Percentiles rank a stretch among this genome's conserved stretches.
These are phyloP conservation scores for Actenoides hombroni DNA, from an alignment of 2,113 vertebrate genomes.

Conservation along the genomic window DNA sequence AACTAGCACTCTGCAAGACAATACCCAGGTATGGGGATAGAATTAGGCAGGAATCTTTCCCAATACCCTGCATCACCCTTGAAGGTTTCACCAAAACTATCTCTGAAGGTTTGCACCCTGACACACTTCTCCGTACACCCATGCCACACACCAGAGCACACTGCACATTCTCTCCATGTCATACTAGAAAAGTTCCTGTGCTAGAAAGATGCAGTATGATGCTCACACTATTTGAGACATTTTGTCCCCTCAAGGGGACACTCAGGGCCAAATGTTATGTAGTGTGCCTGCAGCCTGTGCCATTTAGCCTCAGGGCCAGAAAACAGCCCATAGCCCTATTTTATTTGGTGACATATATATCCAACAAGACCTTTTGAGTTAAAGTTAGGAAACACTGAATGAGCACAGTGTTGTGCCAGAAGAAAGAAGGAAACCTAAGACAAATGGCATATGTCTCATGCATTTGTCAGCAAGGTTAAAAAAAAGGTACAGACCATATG, in stretches of 20 bases:
- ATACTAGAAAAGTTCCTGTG: background rate
- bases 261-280: background rate
- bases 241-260: background rate
- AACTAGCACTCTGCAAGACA: background rate
- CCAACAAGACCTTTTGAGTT: background rate
- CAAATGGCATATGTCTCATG: background rate
- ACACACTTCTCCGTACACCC: background rate
- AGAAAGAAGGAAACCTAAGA: conserved; percentile 25
- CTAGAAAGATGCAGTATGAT: background rate
- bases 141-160: background rate
- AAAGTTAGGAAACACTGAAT: background rate
- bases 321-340: background rate
- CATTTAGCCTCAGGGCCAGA: background rate
- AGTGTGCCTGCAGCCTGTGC: background rate
- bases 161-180: background rate
- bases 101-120: background rate
- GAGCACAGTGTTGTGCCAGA: background rate
- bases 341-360: background rate
- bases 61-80: background rate
- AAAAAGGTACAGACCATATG: background rate
- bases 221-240: background rate
- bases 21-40: background rate
- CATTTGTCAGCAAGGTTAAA: conserved; percentile 30
- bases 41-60: background rate
- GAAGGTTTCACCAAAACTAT: background rate